These are phyloP conservation scores for Acleris holmiana DNA, from an alignment of 2,888 invertebrate species.

Conservation along the genomic window DNA sequence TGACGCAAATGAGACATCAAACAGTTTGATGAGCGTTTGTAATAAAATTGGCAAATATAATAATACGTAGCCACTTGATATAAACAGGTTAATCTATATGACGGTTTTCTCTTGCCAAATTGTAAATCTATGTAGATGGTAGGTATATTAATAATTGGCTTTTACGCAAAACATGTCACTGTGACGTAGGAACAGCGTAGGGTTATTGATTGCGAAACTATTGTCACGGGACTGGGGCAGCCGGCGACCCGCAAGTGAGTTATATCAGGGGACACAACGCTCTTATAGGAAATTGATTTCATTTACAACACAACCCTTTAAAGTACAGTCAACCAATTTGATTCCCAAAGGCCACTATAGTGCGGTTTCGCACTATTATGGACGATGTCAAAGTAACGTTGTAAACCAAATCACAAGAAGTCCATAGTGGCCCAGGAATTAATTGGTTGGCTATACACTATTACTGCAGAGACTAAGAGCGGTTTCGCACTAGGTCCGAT, in stretches of 20 bases:
- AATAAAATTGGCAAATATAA: conserved; percentile 26
- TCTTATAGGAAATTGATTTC: too few species aligned
- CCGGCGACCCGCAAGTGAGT: conserved; percentile 1
- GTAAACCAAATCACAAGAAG: too few species aligned
- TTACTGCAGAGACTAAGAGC: too few species aligned
- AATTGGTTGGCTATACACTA: too few species aligned
- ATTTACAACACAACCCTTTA: too few species aligned
- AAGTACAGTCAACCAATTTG: too few species aligned
- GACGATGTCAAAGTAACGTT: too few species aligned
- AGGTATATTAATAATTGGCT: conserved; percentile 18
- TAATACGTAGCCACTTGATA: conserved; percentile 12
- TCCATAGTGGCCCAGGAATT: too few species aligned
- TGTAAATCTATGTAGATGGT: conserved; percentile 10
- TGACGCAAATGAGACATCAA: conserved; percentile 30
- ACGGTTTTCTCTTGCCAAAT: conserved; percentile 28
- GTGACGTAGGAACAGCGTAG: conserved; percentile 16
- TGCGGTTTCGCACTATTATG: too few species aligned
- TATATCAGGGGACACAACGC: background rate
- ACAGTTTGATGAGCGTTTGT: conserved; percentile 20
- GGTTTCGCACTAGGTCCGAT: too few species aligned
- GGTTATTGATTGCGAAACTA: background rate
- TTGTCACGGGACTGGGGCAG: background rate
- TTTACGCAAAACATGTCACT: conserved; percentile 21
- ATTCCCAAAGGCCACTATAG: too few species aligned
- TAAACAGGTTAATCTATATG: background rate